Percentiles rank a stretch among this genome's conserved stretches.
Conservation (phyloP, 2,797 vertebrate species). For the Otolemur crassicaudatus region DNA sequence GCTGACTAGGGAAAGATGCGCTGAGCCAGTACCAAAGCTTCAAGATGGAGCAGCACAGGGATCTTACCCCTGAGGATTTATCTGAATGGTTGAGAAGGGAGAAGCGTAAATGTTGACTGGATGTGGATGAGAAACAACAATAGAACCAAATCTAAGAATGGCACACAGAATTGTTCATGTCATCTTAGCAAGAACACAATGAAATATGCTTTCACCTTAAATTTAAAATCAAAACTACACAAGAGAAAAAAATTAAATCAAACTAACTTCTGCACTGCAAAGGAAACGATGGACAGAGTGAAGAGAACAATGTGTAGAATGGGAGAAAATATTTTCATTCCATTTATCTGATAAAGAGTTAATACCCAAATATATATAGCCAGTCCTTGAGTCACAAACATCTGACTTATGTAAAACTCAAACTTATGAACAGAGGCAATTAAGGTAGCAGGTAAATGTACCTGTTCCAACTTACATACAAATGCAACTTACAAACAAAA, state of each 20-base stretch:
- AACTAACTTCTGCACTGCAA: neutral
- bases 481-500: no score
- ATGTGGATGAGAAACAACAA: neutral
- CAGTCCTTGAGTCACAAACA: no score
- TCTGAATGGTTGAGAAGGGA: neutral
- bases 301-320: neutral
- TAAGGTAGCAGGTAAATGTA: no score
- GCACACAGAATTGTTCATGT: neutral
- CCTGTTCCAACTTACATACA: no score
- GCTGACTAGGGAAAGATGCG: neutral
- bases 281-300: neutral
- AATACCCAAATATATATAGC: neutral
- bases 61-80: no score
- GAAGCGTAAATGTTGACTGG: neutral
- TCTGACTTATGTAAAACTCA: no score
- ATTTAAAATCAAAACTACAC: neutral
- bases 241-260: neutral
- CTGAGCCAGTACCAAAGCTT: neutral
- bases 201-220: neutral
- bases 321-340: neutral
- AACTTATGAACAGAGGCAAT: no score
- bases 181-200: neutral
- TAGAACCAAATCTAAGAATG: neutral
- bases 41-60: rapidly evolving
- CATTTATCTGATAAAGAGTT: neutral